Conservation (phyloP, 2,113 vertebrate species). For the Eurystomus gularis region DNA sequence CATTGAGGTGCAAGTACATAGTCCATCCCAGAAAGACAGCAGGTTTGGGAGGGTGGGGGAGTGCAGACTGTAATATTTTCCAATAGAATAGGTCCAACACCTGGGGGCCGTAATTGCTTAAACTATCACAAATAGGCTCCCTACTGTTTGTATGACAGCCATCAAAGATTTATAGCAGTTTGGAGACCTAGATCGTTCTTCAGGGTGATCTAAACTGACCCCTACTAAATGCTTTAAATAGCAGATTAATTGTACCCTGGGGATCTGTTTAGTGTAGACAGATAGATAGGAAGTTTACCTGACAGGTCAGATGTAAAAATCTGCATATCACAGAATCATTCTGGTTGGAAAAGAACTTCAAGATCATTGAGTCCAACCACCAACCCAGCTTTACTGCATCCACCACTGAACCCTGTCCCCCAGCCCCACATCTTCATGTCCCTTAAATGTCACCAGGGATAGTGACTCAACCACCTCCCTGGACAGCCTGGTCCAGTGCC, state of each 20-base stretch:
- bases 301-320: neutral
- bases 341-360: too few relatives aligned
- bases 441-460: too few relatives aligned
- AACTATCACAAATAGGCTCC: neutral
- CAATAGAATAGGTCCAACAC: neutral
- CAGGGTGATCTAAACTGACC: neutral
- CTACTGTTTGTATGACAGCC: neutral
- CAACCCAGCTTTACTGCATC: too few relatives aligned
- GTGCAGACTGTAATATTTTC: neutral
- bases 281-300: neutral
- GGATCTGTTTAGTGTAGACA: neutral
- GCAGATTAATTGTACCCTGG: neutral
- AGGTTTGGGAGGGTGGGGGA: neutral
- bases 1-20: neutral
- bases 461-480: too few relatives aligned
- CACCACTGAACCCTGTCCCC: too few relatives aligned
- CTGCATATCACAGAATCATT: too few relatives aligned
- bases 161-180: neutral
- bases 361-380: too few relatives aligned
- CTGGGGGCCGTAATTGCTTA: slow-evolving; percentile 24
- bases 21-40: neutral
- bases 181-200: neutral
- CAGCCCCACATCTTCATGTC: too few relatives aligned
- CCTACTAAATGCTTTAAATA: neutral
- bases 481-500: too few relatives aligned